Conservation (phyloP, 2,113 vertebrate species). For the Mirza zaza region DNA sequence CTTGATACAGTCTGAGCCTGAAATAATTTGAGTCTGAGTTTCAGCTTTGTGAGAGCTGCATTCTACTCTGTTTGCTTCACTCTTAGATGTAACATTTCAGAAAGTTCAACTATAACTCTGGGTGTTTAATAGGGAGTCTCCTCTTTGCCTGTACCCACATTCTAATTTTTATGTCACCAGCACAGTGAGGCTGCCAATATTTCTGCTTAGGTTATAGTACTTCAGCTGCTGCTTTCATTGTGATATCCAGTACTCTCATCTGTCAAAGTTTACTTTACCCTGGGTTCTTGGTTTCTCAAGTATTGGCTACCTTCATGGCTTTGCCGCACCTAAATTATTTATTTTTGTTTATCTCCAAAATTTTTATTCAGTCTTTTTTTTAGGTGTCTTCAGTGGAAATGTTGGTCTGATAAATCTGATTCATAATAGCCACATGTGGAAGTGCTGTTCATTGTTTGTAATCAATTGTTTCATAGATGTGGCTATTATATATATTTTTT, state of each 20-base stretch:
- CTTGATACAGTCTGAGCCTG: neutral
- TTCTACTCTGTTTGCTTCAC: neutral
- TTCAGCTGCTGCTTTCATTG: neutral
- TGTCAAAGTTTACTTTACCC: neutral
- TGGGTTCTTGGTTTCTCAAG: neutral
- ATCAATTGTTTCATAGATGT: neutral
- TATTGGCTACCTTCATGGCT: neutral
- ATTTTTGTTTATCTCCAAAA: neutral
- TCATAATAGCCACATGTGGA: neutral
- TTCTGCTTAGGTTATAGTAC: neutral
- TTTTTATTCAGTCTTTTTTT: neutral
- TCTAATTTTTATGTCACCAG: neutral
- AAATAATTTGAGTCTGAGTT: neutral
- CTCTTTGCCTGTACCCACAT: neutral
- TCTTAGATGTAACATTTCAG: neutral
- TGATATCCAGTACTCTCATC: neutral
- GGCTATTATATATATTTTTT: neutral
- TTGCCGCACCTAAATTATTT: neutral
- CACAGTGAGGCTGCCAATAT: neutral
- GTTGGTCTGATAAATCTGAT: neutral
- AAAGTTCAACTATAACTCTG: neutral
- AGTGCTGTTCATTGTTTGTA: neutral
- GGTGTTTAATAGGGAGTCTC: neutral
- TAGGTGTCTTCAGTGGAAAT: neutral
- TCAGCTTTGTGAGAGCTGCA: neutral